Conservation (phyloP, 2,113 vertebrate genomes). For the Montifringilla adamsi region DNA sequence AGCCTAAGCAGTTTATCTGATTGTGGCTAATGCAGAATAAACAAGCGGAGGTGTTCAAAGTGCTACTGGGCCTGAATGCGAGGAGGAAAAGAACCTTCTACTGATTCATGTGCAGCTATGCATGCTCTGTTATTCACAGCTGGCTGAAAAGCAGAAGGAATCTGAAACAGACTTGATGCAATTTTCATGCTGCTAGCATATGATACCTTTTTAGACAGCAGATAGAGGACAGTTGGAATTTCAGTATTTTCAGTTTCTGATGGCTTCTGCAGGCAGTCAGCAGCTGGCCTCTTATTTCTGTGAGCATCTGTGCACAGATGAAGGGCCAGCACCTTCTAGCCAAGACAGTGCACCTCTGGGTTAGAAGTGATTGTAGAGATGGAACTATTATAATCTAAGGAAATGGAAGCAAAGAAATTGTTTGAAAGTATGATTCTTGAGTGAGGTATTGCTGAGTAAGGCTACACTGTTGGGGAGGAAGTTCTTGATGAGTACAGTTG, state of each 20-base stretch:
- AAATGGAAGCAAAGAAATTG: background rate
- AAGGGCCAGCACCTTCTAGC: background rate
- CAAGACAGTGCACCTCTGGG: background rate
- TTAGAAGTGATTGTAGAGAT: background rate
- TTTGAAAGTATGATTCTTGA: background rate
- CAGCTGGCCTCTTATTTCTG: background rate
- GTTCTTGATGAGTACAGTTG: background rate
- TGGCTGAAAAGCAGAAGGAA: background rate
- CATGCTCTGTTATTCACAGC: background rate
- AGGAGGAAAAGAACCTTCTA: background rate
- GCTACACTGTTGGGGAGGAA: fast-evolving
- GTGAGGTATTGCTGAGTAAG: background rate
- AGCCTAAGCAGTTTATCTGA: slow-evolving; percentile 2
- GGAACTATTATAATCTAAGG: background rate
- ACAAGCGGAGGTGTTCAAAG: background rate
- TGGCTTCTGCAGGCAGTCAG: background rate
- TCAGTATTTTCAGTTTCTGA: background rate
- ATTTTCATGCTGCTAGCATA: background rate
- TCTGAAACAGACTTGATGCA: background rate
- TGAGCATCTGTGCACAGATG: background rate
- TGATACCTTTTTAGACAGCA: background rate
- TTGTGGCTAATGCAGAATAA: slow-evolving; percentile 18
- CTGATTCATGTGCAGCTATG: background rate
- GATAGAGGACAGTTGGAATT: background rate
- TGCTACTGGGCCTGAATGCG: background rate